Base-by-base conservation (phyloP, 2,113 vertebrate genomes). In the Antechinus stuartii region DNA sequence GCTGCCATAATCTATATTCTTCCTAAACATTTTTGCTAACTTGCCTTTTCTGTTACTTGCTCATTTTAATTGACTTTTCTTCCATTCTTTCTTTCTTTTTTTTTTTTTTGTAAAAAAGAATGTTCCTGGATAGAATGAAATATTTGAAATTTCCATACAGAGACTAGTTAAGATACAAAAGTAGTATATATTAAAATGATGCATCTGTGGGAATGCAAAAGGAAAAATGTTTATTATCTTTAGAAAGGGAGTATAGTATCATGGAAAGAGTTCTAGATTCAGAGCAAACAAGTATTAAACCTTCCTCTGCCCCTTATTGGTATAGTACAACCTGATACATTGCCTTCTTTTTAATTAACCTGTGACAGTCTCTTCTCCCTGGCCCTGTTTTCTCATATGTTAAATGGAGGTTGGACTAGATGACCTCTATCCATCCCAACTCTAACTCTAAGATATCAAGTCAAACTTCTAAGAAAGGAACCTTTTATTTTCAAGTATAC, bases 181-280 rank as follows among this genome's bases (percentile, higher is more conserved):
- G 47, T 1, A 35, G 24, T 46, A 6, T 55, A 49, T 49, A 24
- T 90, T 90, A 94, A 35, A n/a, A 26, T 56, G 90, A 68, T 90
- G 1, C 89, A n/a, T 68, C 91, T 90, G 54, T 42, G 92, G 96
- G 91, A 94, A 93, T 93, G 24, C 90, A 95, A 95, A 93, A 94
- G 92, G 90, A 89, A 50, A 84, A 54, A 94, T 53, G 30, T 94
- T 94, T 96, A 35, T 91, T 93, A 94, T 94, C 53, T 93, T 94
- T 91, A 92, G 49, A 96, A 61, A 16, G 68, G 35, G 35, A 84
- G 68, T 42, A 84, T 84, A 24, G 12, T n/a, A 84, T 84, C 35
- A 42, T 42, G 11, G 68, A 84, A 84, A 42, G 19, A 84, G 35
- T 42, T 42, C 16, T 19, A n/a, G n/a, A 84, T 42, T 42, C 16